Base-by-base conservation (phyloP, 2,797 vertebrate genomes). In the Cossypha niveicapilla region DNA sequence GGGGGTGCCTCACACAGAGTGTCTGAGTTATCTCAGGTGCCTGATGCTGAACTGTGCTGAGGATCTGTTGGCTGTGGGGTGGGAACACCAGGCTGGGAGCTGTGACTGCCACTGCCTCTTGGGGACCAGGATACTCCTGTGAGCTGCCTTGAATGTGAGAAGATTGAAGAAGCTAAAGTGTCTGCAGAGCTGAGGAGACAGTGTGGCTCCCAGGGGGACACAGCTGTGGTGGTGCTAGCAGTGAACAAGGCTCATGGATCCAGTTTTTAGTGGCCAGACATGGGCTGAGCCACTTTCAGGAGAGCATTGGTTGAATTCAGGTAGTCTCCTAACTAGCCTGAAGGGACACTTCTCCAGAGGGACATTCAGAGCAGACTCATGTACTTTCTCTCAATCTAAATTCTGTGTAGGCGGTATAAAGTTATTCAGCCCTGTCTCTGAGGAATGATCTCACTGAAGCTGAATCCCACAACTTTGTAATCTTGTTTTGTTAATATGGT, bases 1-100 rank as follows among this genome's bases (percentile, higher is more conserved):
- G 32, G 9, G 3, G 4, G 2, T 32, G 45, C n/a, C 70, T 42
- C 34, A 56, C 56, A n/a, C 0, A 0, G 37, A 30, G 24, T 5
- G 2, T 60, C 60, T 48, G 28, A 37, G 4, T 72, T 61, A 24
- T 39, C 22, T 47, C 42, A 37, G 30, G 35, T 39, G 24, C 18
- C 37, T 47, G 10, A 53, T 23, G 25, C 17, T 78, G 37, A 60
- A 25, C 10, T 30, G 18, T 1, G 8, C 62, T 60, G 37, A 67
- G 6, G 58, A 30, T 47, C 30, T 77, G 7, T 13, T 34, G 17
- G 19, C 19, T 57, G 3, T 27, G 18, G 9, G 5, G 5, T 62
- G 22, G 35, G 42, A 80, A n/a, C 37, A 53, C 11, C 44, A 41
- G 22, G 17, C n/a, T 18, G 25, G 18, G 18, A 37, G 6, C 21